Percentiles rank a stretch among this genome's conserved stretches.
Evolutionary conservation across 2,888 invertebrate species (phyloP).

Genomic region (Cryptosula pallasiana): DNA sequence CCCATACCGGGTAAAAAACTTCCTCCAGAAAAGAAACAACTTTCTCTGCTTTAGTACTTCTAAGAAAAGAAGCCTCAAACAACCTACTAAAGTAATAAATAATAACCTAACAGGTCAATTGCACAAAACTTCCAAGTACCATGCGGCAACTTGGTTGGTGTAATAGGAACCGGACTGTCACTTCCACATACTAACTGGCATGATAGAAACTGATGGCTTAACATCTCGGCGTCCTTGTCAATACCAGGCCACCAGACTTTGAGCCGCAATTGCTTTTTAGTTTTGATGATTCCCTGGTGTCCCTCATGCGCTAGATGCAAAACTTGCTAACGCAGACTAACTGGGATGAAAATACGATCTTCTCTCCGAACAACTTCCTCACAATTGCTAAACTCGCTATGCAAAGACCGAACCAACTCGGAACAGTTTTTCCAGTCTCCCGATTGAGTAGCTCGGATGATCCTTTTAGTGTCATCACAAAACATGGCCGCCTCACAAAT

Average conservation of each 20-base stretch:
- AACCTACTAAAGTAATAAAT: conserved; percentile 33
- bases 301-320: conserved; percentile 29
- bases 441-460: background rate
- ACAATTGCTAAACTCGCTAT: conserved; percentile 25
- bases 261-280: background rate
- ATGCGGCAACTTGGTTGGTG: conserved; percentile 27
- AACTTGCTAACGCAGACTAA: conserved; percentile 23
- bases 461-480: background rate
- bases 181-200: background rate
- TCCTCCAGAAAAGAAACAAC: conserved; percentile 28
- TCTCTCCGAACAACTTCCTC: conserved; percentile 24
- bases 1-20: conserved; percentile 30
- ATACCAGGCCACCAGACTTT: conserved; percentile 25
- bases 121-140: conserved; percentile 31
- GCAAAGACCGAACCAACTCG: conserved; percentile 1
- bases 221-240: background rate
- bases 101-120: conserved; percentile 30
- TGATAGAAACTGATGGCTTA: background rate
- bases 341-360: conserved; percentile 23
- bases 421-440: background rate
- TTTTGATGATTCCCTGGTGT: conserved; percentile 28
- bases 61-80: conserved; percentile 29
- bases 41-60: conserved; percentile 29
- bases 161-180: conserved; percentile 28
- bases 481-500: background rate